These are phyloP conservation scores for Microplitis manilae DNA, from an alignment of 2,888 invertebrate species.

Conservation along the genomic window DNA sequence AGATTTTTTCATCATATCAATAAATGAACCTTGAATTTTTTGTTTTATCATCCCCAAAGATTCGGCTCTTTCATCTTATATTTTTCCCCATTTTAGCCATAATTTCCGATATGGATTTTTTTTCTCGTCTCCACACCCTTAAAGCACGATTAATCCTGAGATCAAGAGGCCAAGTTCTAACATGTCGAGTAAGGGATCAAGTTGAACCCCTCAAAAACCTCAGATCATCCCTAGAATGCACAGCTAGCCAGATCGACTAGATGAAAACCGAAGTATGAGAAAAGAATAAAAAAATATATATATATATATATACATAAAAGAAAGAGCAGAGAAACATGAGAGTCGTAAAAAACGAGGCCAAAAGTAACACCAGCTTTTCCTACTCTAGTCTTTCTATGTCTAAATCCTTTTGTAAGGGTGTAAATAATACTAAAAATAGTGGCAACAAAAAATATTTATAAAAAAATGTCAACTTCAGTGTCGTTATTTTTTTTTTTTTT, in stretches of 20 bases:
- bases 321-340: conserved; percentile 17
- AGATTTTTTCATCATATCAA: neutral
- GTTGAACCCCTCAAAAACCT: conserved; percentile 16
- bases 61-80: neutral
- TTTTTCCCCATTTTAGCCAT: conserved; percentile 12
- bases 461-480: conserved; percentile 27
- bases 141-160: conserved; percentile 9
- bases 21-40: conserved; percentile 12
- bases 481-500: conserved; percentile 15
- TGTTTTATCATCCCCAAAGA: neutral
- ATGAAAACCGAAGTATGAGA: neutral
- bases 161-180: conserved; percentile 26
- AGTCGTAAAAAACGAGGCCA: conserved; percentile 24
- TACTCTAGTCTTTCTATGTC: conserved; percentile 17
- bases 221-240: conserved; percentile 18
- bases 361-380: conserved; percentile 17
- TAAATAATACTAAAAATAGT: conserved; percentile 9
- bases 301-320: neutral
- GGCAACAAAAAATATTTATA: conserved; percentile 24
- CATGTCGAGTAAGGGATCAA: conserved; percentile 15
- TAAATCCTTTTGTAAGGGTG: conserved; percentile 18
- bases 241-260: conserved; percentile 24
- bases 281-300: neutral
- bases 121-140: neutral
- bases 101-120: neutral